Conservation (phyloP, 2,113 vertebrate genomes). For the Corythoichthys intestinalis region DNA sequence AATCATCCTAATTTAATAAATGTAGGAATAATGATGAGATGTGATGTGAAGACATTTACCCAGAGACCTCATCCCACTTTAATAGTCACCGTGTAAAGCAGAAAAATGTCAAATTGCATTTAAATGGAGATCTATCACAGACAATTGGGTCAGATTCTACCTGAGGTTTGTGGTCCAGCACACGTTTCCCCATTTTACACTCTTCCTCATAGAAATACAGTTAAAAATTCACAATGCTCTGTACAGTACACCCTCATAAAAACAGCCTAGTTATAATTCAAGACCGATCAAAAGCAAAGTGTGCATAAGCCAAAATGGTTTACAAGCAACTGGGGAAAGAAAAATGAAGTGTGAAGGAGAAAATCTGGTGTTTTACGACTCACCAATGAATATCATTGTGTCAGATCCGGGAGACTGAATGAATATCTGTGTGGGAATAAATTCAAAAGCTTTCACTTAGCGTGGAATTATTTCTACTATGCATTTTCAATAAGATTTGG, state of each 20-base stretch:
- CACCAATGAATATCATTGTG: constrained; percentile 29
- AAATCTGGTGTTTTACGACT: constrained; percentile 54
- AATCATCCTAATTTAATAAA: constrained; percentile 81
- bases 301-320: constrained; percentile 45
- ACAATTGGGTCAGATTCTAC: constrained; percentile 56
- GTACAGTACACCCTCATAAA: not conserved
- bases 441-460: constrained; percentile 30
- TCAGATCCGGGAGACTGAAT: constrained; percentile 30
- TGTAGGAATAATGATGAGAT: constrained; percentile 74
- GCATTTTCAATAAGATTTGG: constrained; percentile 17
- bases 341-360: constrained; percentile 52
- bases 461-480: constrained; percentile 11
- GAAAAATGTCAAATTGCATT: constrained; percentile 67
- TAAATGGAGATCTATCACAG: constrained; percentile 61
- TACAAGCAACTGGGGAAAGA: constrained; percentile 41
- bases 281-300: constrained; percentile 42
- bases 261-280: constrained; percentile 25
- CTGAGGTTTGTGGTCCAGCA: constrained; percentile 31
- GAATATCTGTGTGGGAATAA: constrained; percentile 23
- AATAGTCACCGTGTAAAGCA: constrained; percentile 69
- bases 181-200: not conserved
- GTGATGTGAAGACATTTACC: constrained; percentile 69
- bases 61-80: constrained; percentile 66
- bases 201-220: not conserved
- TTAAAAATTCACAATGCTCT: not conserved